Conservation (phyloP, 2,797 vertebrate genomes). For the Paguma larvata region DNA sequence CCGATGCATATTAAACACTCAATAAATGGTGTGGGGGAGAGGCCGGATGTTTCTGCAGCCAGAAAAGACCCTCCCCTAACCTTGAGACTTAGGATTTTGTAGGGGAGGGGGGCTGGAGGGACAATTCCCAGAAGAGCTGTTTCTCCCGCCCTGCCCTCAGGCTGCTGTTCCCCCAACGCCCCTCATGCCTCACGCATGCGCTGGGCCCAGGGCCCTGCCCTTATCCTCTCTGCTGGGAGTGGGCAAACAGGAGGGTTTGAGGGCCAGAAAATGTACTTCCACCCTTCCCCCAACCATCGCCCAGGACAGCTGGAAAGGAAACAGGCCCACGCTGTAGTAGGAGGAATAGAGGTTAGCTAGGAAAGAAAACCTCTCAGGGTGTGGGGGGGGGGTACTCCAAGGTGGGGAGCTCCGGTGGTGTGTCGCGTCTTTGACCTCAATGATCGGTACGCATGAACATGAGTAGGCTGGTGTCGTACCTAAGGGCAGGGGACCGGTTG, state of each 20-base stretch:
- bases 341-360: conserved; percentile 38
- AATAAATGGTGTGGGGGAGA: background rate
- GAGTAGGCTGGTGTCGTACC: background rate
- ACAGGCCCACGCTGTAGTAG: conserved; percentile 52
- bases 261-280: conserved; percentile 54
- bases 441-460: background rate
- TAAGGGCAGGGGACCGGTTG: background rate
- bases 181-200: background rate
- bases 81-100: background rate
- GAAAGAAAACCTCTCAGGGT: background rate
- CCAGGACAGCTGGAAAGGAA: conserved; percentile 76
- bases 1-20: background rate
- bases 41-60: background rate
- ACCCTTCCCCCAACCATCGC: background rate
- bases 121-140: background rate
- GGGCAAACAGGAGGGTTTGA: conserved; percentile 65
- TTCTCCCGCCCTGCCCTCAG: background rate
- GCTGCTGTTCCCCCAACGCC: background rate
- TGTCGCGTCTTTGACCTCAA: background rate
- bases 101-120: background rate
- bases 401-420: background rate
- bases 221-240: conserved; percentile 23
- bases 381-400: background rate
- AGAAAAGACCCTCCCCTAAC: background rate
- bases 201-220: conserved; percentile 60